Conservation (phyloP, 2,888 invertebrate genomes). For the Microchrysa polita region DNA sequence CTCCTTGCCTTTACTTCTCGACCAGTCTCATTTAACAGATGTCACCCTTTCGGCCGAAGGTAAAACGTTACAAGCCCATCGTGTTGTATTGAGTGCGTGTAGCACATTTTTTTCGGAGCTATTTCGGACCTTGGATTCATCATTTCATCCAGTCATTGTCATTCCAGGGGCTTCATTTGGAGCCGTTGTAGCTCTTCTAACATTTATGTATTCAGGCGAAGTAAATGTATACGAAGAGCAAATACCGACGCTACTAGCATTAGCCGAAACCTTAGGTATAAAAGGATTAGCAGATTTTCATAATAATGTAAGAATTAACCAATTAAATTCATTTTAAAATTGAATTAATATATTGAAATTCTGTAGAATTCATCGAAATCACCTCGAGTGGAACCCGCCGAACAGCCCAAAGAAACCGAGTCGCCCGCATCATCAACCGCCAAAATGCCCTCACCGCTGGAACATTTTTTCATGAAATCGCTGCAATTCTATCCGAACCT, state of each 20-base stretch:
- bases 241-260: constrained; percentile 77
- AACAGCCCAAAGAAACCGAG: constrained; percentile 49
- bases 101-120: constrained; percentile 90
- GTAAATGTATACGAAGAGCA: constrained; percentile 84
- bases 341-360: constrained; percentile 4
- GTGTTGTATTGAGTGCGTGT: constrained; percentile 87
- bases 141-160: constrained; percentile 63
- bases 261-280: constrained; percentile 83
- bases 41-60: constrained; percentile 88
- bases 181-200: constrained; percentile 74
- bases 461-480: constrained; percentile 63
- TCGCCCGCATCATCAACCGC: constrained; percentile 39
- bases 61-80: constrained; percentile 84
- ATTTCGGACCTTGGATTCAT: constrained; percentile 68
- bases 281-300: constrained; percentile 81
- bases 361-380: constrained; percentile 57
- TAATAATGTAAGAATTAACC: constrained; percentile 73
- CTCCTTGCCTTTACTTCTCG: constrained; percentile 79
- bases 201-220: constrained; percentile 90
- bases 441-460: constrained; percentile 60
- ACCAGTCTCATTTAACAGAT: constrained; percentile 84
- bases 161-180: constrained; percentile 63
- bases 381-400: constrained; percentile 49
- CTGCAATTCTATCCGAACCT: constrained; percentile 63
- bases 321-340: not conserved